A percentile compares a stretch with the other conserved stretches of the same genome.
Conservation (phyloP, 37 sponge, comb jelly and placozoan species). For the Halisarca cf. caerulea region DNA sequence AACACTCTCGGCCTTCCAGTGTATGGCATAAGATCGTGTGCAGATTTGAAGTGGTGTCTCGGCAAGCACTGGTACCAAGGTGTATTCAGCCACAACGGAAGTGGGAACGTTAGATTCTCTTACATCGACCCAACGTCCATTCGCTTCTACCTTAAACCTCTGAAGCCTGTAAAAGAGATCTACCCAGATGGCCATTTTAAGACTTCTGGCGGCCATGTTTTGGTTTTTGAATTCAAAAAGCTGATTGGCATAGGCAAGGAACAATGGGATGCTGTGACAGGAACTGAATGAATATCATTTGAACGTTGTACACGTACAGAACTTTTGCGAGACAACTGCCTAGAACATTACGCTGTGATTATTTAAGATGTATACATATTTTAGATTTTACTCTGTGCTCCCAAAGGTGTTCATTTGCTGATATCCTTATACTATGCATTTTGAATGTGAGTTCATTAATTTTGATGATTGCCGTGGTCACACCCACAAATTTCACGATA, state of each 20-base stretch:
- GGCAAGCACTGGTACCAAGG: neutral
- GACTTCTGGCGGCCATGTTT: neutral
- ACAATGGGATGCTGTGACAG: neutral
- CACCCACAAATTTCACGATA: too few species aligned
- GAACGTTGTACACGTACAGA: too few species aligned
- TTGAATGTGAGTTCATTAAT: too few species aligned
- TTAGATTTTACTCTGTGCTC: too few species aligned
- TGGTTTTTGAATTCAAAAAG: slow-evolving; percentile 4
- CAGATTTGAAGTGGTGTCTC: neutral
- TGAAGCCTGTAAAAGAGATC: neutral
- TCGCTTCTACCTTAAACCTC: neutral
- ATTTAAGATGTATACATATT: too few species aligned
- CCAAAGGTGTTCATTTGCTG: too few species aligned
- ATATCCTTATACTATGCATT: too few species aligned
- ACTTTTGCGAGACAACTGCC: too few species aligned
- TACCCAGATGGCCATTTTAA: neutral
- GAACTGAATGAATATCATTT: neutral
- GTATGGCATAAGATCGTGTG: neutral
- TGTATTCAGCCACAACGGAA: neutral
- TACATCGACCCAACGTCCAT: neutral
- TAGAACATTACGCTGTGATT: too few species aligned
- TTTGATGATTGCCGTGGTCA: too few species aligned
- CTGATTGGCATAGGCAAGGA: neutral
- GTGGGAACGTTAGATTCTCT: neutral
- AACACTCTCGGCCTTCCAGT: neutral